Conservation (phyloP, 1,140 invertebrate species). For the Cherax destructor region DNA sequence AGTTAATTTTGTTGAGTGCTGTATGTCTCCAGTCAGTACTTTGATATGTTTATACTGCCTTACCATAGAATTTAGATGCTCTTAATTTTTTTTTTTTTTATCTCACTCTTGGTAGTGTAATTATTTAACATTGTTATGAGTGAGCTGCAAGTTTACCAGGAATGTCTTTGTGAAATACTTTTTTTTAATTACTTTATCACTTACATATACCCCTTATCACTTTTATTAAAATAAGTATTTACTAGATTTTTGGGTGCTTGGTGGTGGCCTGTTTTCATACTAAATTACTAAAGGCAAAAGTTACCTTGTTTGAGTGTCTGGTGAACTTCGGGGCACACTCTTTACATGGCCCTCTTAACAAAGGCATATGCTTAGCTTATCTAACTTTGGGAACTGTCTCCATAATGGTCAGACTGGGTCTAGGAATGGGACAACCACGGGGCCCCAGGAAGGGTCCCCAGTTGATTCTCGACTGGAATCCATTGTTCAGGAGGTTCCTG, state of each 20-base stretch:
- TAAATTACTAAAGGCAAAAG: not conserved
- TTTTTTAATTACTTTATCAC: not conserved
- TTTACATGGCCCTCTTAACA: constrained; percentile 10
- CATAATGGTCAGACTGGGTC: constrained; percentile 43
- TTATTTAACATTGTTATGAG: not conserved
- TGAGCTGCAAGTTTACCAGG: not conserved
- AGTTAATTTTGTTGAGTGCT: no score
- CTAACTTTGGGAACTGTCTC: constrained; percentile 48
- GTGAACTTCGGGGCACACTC: constrained; percentile 3
- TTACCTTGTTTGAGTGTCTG: not conserved
- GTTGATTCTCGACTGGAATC: constrained; percentile 36
- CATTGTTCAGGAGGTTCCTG: constrained; percentile 73
- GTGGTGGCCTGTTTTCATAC: not conserved
- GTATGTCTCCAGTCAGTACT: not conserved
- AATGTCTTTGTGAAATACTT: not conserved
- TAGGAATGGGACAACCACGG: constrained; percentile 23
- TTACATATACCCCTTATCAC: not conserved
- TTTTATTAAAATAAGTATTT: not conserved
- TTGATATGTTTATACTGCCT: not conserved
- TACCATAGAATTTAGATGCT: not conserved
- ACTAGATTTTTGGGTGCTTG: not conserved
- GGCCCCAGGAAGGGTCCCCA: constrained; percentile 36
- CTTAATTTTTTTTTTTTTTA: not conserved
- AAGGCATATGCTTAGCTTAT: constrained; percentile 13
- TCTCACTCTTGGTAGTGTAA: not conserved